These are phyloP conservation scores for Myotis pilosus DNA, from an alignment of 2,797 vertebrate genomes.

Conservation along the genomic window DNA sequence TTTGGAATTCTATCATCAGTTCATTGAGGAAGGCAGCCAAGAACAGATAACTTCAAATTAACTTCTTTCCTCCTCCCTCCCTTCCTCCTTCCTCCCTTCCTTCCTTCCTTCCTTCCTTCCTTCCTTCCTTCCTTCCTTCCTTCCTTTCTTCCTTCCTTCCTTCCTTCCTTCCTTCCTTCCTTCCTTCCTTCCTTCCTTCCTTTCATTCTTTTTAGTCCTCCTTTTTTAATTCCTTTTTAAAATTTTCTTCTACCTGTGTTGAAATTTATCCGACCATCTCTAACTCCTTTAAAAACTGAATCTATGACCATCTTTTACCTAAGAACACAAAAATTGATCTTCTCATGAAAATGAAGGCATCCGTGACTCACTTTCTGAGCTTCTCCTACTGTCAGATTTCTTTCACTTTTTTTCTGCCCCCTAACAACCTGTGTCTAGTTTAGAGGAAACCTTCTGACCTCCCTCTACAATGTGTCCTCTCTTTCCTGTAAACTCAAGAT, in stretches of 20 bases:
- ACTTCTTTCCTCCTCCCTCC: too few species aligned
- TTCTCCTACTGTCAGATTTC: background rate
- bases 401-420: background rate
- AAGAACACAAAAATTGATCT: background rate
- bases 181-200: background rate
- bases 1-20: background rate
- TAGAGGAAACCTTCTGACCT: background rate
- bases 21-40: background rate
- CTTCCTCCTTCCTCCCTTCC: fast-evolving
- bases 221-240: fast-evolving
- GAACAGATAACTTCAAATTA: background rate
- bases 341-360: background rate
- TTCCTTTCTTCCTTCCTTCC: fast-evolving
- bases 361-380: background rate
- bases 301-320: background rate
- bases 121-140: background rate
- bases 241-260: background rate
- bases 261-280: background rate
- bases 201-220: background rate
- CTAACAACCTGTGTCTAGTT: background rate
- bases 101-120: too few species aligned
- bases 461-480: background rate
- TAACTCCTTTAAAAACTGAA: background rate
- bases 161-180: too few species aligned
- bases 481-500: background rate